These are phyloP conservation scores for Perognathus longimembris DNA, from an alignment of 2,113 vertebrate genomes.

Conservation along the genomic window DNA sequence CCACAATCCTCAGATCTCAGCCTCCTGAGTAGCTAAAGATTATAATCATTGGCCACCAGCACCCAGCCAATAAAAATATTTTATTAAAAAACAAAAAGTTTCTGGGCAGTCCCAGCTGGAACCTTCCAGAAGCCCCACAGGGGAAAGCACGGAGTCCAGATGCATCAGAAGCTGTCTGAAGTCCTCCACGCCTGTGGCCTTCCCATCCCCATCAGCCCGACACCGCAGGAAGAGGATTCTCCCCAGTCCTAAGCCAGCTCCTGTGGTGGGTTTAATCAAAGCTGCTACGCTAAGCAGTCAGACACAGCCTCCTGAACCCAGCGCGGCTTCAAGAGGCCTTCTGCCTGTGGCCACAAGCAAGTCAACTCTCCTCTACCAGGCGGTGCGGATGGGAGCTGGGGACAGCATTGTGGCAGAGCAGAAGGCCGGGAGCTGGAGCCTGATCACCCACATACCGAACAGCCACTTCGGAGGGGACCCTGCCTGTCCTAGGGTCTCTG, in stretches of 20 bases:
- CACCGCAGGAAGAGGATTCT: not conserved
- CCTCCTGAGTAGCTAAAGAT: too few relatives aligned
- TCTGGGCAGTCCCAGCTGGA: not conserved
- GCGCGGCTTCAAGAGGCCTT: too few relatives aligned
- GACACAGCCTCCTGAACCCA: not conserved
- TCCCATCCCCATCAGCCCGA: not conserved
- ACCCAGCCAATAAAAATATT: not conserved
- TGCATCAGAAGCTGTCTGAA: not conserved
- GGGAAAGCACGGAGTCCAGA: not conserved
- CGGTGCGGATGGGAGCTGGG: not conserved
- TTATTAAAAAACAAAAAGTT: slow-evolving; percentile 5
- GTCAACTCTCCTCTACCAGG: not conserved
- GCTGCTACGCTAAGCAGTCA: not conserved
- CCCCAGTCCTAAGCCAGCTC: not conserved
- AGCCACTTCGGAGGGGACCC: not conserved
- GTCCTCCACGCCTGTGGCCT: not conserved
- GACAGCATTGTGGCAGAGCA: not conserved
- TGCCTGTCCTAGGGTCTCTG: not conserved
- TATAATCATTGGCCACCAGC: too few relatives aligned
- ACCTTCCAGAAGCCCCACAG: not conserved
- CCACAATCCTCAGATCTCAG: too few relatives aligned
- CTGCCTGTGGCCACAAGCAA: not conserved
- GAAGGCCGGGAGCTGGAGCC: too few relatives aligned
- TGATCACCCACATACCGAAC: too few relatives aligned
- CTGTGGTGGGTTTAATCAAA: not conserved